Evolutionary conservation across 2,888 invertebrate species (phyloP).

Genomic region (Strigamia crassipes): DNA sequence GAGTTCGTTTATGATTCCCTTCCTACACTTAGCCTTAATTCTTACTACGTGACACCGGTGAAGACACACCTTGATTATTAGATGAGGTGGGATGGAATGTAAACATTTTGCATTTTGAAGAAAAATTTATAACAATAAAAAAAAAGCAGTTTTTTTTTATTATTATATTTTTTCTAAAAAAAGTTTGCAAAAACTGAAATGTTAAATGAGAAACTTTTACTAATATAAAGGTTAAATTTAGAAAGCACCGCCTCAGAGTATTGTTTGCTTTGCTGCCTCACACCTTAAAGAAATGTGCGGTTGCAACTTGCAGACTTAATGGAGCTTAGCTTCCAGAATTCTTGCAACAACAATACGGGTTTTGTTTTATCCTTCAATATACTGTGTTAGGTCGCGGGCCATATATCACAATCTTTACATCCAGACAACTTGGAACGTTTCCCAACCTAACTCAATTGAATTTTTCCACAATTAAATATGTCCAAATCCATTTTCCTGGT

Average conservation of each 20-base stretch:
- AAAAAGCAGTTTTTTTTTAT: not conserved
- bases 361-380: not conserved
- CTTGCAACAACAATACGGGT: not conserved
- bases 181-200: too few relatives aligned
- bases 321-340: not conserved
- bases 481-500: not conserved
- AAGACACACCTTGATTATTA: slow-evolving; percentile 12
- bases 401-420: slow-evolving; percentile 1
- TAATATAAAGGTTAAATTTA: not conserved
- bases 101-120: not conserved
- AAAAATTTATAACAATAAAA: not conserved
- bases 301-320: not conserved
- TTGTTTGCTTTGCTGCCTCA: not conserved
- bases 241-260: not conserved
- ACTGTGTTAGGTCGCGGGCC: not conserved
- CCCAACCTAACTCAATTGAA: slow-evolving; percentile 10
- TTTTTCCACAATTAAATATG: not conserved
- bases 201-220: too few relatives aligned
- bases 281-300: not conserved
- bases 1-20: slow-evolving; percentile 4
- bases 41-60: not conserved
- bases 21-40: not conserved
- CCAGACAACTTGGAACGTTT: slow-evolving; percentile 13
- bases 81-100: not conserved
- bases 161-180: not conserved